Conservation (phyloP, 1,140 invertebrate species). For the Nixonia krombeini region DNA sequence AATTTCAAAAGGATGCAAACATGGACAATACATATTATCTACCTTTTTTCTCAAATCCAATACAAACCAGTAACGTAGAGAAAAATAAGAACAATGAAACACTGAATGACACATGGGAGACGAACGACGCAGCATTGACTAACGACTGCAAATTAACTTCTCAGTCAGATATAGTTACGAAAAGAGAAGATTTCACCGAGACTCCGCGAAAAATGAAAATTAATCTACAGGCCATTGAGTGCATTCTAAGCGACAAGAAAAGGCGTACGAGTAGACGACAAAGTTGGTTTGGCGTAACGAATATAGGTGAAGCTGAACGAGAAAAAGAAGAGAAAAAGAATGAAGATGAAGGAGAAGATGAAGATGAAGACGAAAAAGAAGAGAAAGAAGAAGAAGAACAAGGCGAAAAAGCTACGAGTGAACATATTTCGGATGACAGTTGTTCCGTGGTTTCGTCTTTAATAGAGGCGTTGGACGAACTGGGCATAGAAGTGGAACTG, state of each 20-base stretch:
- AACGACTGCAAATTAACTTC: background rate
- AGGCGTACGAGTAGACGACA: constrained; percentile 6
- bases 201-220: constrained; percentile 24
- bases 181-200: background rate
- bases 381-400: background rate
- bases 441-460: constrained; percentile 18
- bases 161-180: background rate
- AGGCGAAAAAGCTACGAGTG: too few relatives aligned
- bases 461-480: constrained; percentile 26
- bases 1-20: too few relatives aligned
- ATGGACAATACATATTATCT: too few relatives aligned
- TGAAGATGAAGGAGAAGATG: too few relatives aligned
- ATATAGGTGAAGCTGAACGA: constrained; percentile 1
- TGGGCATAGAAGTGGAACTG: constrained; percentile 29
- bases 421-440: too few relatives aligned
- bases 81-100: background rate
- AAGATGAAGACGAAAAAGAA: background rate
- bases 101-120: background rate
- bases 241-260: constrained; percentile 21
- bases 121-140: background rate
- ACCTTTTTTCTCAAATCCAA: too few relatives aligned
- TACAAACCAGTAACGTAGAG: too few relatives aligned
- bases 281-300: too few relatives aligned
- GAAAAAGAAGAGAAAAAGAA: constrained; percentile 8
- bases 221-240: constrained; percentile 18